Evolutionary conservation across 2,113 vertebrate species (phyloP).

Genomic region (Eurypyga helias): DNA sequence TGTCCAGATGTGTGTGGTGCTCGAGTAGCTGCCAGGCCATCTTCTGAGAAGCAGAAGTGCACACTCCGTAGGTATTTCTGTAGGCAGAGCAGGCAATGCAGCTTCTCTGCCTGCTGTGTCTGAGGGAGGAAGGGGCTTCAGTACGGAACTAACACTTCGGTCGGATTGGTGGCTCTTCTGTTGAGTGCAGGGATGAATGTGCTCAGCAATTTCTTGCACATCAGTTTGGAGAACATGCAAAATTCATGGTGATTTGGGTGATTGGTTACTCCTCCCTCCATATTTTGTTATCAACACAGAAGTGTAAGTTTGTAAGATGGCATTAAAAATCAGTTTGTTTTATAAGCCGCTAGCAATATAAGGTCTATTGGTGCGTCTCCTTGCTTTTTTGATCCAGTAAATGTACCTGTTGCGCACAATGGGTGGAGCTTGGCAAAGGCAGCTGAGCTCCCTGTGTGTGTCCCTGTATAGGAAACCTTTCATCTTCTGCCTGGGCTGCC

Average conservation of each 20-base stretch:
- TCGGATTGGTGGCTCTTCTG: neutral
- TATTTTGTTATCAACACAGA: neutral
- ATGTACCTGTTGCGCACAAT: neutral
- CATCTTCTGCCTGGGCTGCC: neutral
- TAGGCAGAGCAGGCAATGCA: neutral
- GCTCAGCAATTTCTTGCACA: neutral
- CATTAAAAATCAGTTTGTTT: neutral
- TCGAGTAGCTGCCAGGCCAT: neutral
- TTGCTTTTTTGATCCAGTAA: neutral
- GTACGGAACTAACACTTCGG: neutral
- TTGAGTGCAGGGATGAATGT: neutral
- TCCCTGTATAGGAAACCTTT: fast-evolving
- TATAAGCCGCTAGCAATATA: neutral
- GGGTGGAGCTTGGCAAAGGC: neutral
- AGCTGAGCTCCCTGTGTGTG: neutral
- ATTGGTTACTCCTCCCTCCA: neutral
- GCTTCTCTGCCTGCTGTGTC: neutral
- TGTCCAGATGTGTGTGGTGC: fast-evolving
- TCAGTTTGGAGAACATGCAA: neutral
- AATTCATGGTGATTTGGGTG: neutral
- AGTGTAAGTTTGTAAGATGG: neutral
- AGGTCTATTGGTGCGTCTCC: fast-evolving
- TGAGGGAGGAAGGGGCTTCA: neutral
- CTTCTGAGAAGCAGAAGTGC: neutral
- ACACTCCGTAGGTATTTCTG: neutral